Evolutionary conservation across 2,888 invertebrate genomes (phyloP), one percentile per base, ranked within the genome.

Genomic region (Habrosyne pyritoides): DNA sequence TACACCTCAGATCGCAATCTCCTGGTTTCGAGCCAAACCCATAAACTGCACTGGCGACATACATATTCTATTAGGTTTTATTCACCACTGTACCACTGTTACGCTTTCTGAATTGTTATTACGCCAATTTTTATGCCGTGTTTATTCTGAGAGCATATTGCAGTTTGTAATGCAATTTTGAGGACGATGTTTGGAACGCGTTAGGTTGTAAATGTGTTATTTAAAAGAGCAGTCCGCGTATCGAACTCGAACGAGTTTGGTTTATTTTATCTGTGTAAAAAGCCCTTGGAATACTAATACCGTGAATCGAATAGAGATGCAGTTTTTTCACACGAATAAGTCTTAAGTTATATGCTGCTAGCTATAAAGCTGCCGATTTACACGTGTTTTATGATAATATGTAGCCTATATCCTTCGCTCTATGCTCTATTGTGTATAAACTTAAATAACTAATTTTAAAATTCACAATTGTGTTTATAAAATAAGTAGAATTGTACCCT

Each of bases 51-150:
- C 28, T 8, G 26, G 50, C 21, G 18, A 28, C 28, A 50, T 50
- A 50, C 50, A 50, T 50, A 50, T 50, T 50, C 28, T 50, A 50
- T 50, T 50, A 28, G 50, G 50, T 50, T 50, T 50, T 50, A 50
- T 50, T 28, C 18, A 28, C 28, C 30, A 28, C 50, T 28, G 50
- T 28, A 50, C 21, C 28, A 30, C 22, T 47, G 47, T 48, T 24
- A 42, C 42, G 22, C 22, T 48, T 26, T 48, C 48, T 1, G 48
- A 26, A 48, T 48, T 48, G 48, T 48, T 22, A 48, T 48, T 48
- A 48, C 48, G 26, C 48, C 26, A 48, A 48, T 22, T 48, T 48
- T 48, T 26, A 48, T 26, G 42, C 42, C 8, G 6, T 42, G 42
- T 42, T 42, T 42, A 42, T 42, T 22, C 6, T n/a, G 47, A 48